Evolutionary conservation across 2,888 invertebrate genomes (phyloP), one percentile per base, ranked within the genome.

Genomic region (Eupithecia subumbrata): DNA sequence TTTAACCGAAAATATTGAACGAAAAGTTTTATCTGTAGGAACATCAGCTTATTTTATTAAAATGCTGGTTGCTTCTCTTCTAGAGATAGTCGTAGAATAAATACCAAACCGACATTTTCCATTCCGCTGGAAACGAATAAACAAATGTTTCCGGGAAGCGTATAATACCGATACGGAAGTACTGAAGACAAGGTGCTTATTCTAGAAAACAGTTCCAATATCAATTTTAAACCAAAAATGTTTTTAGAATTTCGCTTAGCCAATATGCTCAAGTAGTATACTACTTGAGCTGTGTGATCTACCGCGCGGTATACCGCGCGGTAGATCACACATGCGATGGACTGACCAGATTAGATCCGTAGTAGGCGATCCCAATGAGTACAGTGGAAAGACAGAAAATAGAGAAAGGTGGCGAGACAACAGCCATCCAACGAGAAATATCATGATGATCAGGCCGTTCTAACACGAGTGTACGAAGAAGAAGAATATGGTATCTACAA

Each of bases 101-200:
- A 70, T 45, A 73, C 30, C 25, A 48, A 8, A 48, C 40, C 70
- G 66, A 79, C 70, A 71, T 72, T 77, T 72, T 67, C 40, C 75
- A 71, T 72, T 75, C 48, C 34, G 71, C 56, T 63, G 56, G 25
- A 64, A 67, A n/a, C 71, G 76, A 74, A 80, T 80, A 79, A 80
- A 80, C 78, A 79, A 79, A 81, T 76, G 78, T 63, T 76, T 78
- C 76, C 64, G 37, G 74, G 77, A 78, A 79, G 69, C 74, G 72
- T 71, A 68, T 68, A 75, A 73, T 75, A 73, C 74, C 48, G 69
- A 73, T 75, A 52, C 75, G 76, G 74, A 71, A 68, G 79, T 74
- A 76, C 75, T 75, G 72, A 73, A 68, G 56, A 0, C 52, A 12
- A 60, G 22, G 25, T 25, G 14, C 60, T 60, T 60, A 60, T 12